Conservation (phyloP, 2,113 vertebrate genomes). For the Trematocara variabile region DNA sequence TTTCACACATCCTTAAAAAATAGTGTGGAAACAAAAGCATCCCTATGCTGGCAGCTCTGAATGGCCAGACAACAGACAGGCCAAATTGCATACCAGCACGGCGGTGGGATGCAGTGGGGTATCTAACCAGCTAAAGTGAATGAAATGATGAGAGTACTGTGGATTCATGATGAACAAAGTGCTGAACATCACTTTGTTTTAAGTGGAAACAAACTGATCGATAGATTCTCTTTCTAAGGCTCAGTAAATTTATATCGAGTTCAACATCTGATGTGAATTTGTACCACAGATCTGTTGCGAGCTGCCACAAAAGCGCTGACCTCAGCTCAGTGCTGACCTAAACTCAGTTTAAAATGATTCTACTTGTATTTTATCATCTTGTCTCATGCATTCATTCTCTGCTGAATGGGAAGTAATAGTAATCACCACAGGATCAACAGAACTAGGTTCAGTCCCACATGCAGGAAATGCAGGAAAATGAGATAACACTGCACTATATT, state of each 20-base stretch:
- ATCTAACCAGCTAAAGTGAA: background rate
- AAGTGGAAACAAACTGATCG: background rate
- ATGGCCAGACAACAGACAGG: background rate
- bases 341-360: background rate
- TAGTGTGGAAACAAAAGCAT: background rate
- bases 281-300: background rate
- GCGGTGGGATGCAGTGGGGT: background rate
- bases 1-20: conserved; percentile 13
- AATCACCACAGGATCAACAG: background rate
- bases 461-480: background rate
- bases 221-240: background rate
- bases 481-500: background rate
- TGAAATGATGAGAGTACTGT: background rate
- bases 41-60: background rate
- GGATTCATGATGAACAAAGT: background rate
- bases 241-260: background rate
- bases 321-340: background rate
- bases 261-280: background rate
- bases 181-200: background rate
- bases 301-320: background rate
- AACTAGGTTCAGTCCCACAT: background rate
- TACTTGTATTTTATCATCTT: background rate
- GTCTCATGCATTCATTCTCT: background rate
- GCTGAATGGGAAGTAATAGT: background rate
- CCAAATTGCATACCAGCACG: background rate